These are phyloP conservation scores for Austrolebias charrua DNA, from an alignment of 2,797 vertebrate genomes.

Conservation along the genomic window DNA sequence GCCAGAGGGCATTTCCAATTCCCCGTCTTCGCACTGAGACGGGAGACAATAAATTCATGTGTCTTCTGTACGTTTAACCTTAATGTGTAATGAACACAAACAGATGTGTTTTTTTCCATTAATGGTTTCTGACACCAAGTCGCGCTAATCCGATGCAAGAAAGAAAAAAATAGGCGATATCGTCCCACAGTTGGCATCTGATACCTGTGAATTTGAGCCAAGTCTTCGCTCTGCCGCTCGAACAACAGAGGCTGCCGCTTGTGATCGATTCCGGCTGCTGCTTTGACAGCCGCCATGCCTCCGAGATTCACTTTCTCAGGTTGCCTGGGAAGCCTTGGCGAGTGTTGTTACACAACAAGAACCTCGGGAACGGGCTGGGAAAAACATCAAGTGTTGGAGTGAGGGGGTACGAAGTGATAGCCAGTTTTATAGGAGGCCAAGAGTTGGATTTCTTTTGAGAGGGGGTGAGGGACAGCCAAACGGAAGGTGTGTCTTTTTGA, in stretches of 20 bases:
- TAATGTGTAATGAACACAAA: too few relatives aligned
- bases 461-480: conserved; percentile 37
- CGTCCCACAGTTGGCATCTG: conserved; percentile 15
- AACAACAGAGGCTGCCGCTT: conserved; percentile 28
- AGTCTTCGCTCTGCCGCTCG: conserved; percentile 7
- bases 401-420: conserved; percentile 48
- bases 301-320: conserved; percentile 25
- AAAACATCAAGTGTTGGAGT: conserved; percentile 35
- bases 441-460: conserved; percentile 48
- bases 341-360: conserved; percentile 12
- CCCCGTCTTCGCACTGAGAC: too few relatives aligned
- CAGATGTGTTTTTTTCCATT: background rate
- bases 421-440: conserved; percentile 51
- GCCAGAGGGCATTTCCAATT: too few relatives aligned
- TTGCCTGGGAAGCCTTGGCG: conserved; percentile 26
- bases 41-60: too few relatives aligned
- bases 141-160: background rate
- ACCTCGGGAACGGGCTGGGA: conserved; percentile 37
- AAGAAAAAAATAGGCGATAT: background rate
- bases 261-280: conserved; percentile 18
- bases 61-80: background rate
- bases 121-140: conserved; percentile 7
- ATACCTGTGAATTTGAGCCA: conserved; percentile 25
- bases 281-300: conserved; percentile 36
- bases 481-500: conserved; percentile 73